Evolutionary conservation across 2,113 vertebrate species (phyloP), one percentile per base, ranked within the genome.

Genomic region (Salminus brasiliensis): DNA sequence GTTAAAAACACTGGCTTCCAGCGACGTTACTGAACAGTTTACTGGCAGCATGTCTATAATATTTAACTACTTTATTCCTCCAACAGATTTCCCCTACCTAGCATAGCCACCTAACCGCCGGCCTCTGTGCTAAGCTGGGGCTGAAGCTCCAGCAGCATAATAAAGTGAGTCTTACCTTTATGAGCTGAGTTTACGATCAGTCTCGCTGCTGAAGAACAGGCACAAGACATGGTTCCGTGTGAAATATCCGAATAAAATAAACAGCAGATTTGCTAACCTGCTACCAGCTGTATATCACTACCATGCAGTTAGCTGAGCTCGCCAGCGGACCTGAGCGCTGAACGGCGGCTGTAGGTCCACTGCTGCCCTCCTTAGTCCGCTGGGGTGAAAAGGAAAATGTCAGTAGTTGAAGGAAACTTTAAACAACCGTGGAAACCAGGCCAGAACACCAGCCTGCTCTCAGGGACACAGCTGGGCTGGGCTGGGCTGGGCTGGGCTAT

Each of bases 221-320:
- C 76, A 74, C 88, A 86, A 55, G 88, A 87, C 88, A 89, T 89
- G 78, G 41, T 83, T 80, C 36, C 65, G 60, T 21, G 47, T 45
- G 16, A 70, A 70, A 27, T 18, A 55, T 23, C 7, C 9, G 25
- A n/a, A 52, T 21, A 21, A 52, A n/a, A 12, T 21, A 4, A 49
- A 18, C 12, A 49, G 16, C 39, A 52, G 16, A 43, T 43, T 15
- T 52, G 23, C 52, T 55, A 55, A 41, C 67, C 59, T 3, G 78
- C 59, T 55, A 72, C 59, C 45, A 29, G 25, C 68, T 55, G 32
- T n/a, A 57, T 9, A 62, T 16, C 74, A 76, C 68, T 23, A 55
- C 49, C 67, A 49, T 78, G 71, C 13, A 39, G 13, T 21, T 36
- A n/a, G n/a, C 7, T 30, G 12, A 5, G 9, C 16, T 43, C 13